Percentiles rank a stretch among this genome's conserved stretches.
These are phyloP conservation scores for Drosophila orena DNA, from an alignment of 1,140 invertebrate species.

Conservation along the genomic window DNA sequence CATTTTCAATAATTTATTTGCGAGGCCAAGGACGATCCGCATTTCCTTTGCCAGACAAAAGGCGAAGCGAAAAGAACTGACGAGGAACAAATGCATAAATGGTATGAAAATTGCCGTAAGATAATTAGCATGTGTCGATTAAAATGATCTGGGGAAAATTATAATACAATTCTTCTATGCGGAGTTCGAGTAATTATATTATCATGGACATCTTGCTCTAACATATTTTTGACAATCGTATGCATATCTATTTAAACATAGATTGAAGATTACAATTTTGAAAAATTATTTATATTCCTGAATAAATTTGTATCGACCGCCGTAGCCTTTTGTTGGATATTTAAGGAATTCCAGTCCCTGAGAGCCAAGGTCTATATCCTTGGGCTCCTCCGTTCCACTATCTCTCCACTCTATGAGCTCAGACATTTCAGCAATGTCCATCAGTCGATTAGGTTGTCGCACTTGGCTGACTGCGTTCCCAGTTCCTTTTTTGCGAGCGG, in stretches of 20 bases:
- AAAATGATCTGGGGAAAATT: neutral
- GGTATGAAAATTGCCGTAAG: slow-evolving; percentile 58
- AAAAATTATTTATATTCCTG: neutral
- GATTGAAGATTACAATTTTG: too few relatives aligned
- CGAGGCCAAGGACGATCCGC: slow-evolving; percentile 36
- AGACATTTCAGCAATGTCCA: slow-evolving; percentile 43
- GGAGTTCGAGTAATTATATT: too few relatives aligned
- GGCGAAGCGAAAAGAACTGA: neutral
- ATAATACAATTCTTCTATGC: too few relatives aligned
- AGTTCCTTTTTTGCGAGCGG: neutral
- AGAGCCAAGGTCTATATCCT: slow-evolving; percentile 1
- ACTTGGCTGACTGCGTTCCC: slow-evolving; percentile 26
- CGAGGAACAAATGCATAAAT: slow-evolving; percentile 34
- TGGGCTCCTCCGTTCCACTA: neutral
- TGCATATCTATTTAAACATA: too few relatives aligned
- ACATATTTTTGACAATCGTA: too few relatives aligned
- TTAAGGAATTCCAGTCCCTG: neutral
- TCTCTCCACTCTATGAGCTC: slow-evolving; percentile 2
- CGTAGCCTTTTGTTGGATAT: too few relatives aligned
- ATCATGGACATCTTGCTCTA: too few relatives aligned
- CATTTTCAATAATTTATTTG: slow-evolving; percentile 58
- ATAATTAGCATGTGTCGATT: slow-evolving; percentile 58
- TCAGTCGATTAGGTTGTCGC: slow-evolving; percentile 53
- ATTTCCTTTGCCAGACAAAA: neutral
- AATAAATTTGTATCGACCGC: neutral